Evolutionary conservation across 2,797 vertebrate genomes (phyloP).

Genomic region (Mormyrops boulengeri): DNA sequence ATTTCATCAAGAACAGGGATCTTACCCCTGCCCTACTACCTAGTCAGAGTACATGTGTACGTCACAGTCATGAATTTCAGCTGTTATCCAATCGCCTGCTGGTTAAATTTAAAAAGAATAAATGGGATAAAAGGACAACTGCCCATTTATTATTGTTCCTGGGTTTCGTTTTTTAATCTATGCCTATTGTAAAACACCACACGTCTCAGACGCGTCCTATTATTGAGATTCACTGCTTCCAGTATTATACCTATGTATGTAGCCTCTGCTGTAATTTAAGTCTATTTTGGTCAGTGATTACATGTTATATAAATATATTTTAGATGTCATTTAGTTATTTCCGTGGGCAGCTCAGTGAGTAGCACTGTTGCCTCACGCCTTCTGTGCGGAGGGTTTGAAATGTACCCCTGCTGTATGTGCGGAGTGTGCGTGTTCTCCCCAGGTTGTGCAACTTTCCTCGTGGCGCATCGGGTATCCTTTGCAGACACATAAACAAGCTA

Average conservation of each 20-base stretch:
- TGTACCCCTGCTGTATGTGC: background rate
- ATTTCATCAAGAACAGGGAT: background rate
- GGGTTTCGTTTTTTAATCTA: background rate
- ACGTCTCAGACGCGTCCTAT: background rate
- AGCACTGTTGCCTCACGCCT: background rate
- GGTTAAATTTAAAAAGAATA: background rate
- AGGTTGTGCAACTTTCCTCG: background rate
- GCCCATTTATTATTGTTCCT: background rate
- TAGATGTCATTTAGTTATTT: background rate
- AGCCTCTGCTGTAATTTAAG: background rate
- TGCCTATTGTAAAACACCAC: background rate
- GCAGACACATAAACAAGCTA: background rate
- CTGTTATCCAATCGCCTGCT: background rate
- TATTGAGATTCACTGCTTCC: background rate
- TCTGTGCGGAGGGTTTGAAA: background rate
- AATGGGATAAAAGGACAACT: background rate
- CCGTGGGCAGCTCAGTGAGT: background rate
- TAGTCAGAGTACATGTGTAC: background rate
- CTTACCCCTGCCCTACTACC: background rate
- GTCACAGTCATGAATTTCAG: background rate
- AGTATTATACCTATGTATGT: background rate
- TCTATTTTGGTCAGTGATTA: background rate
- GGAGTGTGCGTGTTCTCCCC: background rate
- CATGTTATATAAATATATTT: background rate
- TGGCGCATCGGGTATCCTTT: background rate